Evolutionary conservation across 2,113 vertebrate species (phyloP), one percentile per base, ranked within the genome.

Genomic region (Toxotes chatareus): DNA sequence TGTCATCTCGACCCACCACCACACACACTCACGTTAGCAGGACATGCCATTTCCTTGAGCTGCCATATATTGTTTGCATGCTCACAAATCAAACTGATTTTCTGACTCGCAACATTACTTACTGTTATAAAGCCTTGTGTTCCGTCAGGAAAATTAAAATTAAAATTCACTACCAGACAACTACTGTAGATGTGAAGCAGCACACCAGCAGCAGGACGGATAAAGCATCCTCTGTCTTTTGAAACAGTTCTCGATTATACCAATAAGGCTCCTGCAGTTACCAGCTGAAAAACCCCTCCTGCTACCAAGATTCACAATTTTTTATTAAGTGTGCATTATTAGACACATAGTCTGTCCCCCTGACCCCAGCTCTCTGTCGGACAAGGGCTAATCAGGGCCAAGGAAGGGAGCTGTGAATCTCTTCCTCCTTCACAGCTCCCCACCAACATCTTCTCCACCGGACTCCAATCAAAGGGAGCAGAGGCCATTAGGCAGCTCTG

Each of bases 391-490:
- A 92, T 89, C 70, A 91, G 84, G 55, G 23, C 64, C 76, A 27
- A 64, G 60, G 80, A 64, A 81, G 68, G 68, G 66, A 89, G 81
- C 62, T 31, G 44, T 49, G 32, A 76, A 70, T 81, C 62, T 73
- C 77, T 67, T 73, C 72, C 68, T 75, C 76, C 56, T 44, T 73
- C 74, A 65, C 40, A 73, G 32, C 59, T 76, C 62, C 63, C 57
- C 68, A 78, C 69, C 76, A 47, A 62, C 8, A 57, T 76, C 84
- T 82, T 80, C 82, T 78, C 74, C 68, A 49, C 65, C 78, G 80
- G 81, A 89, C 84, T 83, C 79, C 73, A 87, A 66, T 90, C 90
- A 92, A 80, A 86, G 53, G 47, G 66, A 86, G 76, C 87, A 79
- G 78, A 82, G 92, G 89, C 67, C 88, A 88, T 91, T 90, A 87